Evolutionary conservation across 2,888 invertebrate species (phyloP), one percentile per base, ranked within the genome.

Genomic region (Nephrocerus scutellatus): DNA sequence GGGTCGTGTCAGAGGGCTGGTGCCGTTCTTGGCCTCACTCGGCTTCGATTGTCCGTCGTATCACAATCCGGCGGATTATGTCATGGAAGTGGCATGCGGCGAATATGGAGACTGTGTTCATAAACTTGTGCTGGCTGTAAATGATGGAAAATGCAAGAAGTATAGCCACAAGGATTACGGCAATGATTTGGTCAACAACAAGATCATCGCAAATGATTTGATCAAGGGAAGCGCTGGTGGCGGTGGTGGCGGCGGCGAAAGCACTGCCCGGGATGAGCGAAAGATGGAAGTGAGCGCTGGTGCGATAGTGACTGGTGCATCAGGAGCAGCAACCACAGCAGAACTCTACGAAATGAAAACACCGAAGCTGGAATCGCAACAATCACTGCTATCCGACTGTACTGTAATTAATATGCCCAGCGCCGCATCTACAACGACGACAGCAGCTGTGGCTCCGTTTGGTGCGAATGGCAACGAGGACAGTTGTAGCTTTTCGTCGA

Each of bases 61-160:
- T 61, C 93, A 95, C 72, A 96, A 96, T 70, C 95, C 95, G 33
- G 93, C 95, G 36, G 95, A 95, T 76, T 96, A 90, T 66, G 92
- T 92, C 33, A 89, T 95, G 80, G 95, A 95, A 68, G 90, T 95
- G 26, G 93, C 93, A 0, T 86, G 89, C 33, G 93, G 93, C 1
- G 93, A 95, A 62, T 91, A 92, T 61, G 95, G 95, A 22, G 88
- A 89, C 50, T 85, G 85, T 66, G 82, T 88, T 14, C 81, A 85
- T 56, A 84, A 84, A 61, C 70, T 91, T 44, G 88, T 90, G 40
- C 75, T 82, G 61, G 86, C 89, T 6, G 86, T 91, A 29, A 83
- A 85, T 60, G 80, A 79, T 47, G 86, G 88, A 30, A 78, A 78
- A 62, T 85, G 84, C 56, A 80, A 79, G 51, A 74, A 72, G 52